Base-by-base conservation (phyloP, 2,888 invertebrate species). In the Ennomos erosarius region DNA sequence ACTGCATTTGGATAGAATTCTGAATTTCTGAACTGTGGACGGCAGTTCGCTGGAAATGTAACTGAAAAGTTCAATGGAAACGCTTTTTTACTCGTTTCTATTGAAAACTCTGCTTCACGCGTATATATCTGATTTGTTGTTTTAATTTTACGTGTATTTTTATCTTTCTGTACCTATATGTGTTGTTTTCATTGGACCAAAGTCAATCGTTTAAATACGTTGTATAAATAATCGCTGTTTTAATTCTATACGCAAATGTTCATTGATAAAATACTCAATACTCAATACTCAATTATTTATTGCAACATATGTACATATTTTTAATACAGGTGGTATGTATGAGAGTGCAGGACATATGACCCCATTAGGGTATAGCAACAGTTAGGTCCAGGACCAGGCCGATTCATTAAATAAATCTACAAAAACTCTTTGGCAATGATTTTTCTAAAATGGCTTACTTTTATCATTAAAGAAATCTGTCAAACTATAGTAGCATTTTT, bases 61-160 rank as follows among this genome's bases (percentile, higher is more conserved):
- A 79, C 84, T 83, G 81, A 84, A 87, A 87, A 87, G 83, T 87
- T 85, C 73, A 70, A 78, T 77, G 70, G 72, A 76, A 80, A 82
- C 74, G 74, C 75, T 73, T 85, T 87, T 85, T 82, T 82, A 70
- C 78, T 83, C 78, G 76, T 79, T 79, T 70, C 70, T 69, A 62
- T 71, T 66, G 78, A 75, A 76, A 74, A 74, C 71, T 77, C 73
- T 65, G 75, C 72, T 73, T 71, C 71, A 70, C 70, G 69, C 74
- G 75, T 76, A 77, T 76, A 77, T 76, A 74, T 77, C 68, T 71
- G 75, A 77, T 78, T 77, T 76, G 73, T 79, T 56, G 44, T 54
- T 61, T 61, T 65, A 50, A 54, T 64, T 64, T 51, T 34, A 43
- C 11, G 33, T 48, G 39, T 55, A 52, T 65, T 66, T 59, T n/a